Base-by-base conservation (phyloP, 2,113 vertebrate genomes). In the Rhea americana region DNA sequence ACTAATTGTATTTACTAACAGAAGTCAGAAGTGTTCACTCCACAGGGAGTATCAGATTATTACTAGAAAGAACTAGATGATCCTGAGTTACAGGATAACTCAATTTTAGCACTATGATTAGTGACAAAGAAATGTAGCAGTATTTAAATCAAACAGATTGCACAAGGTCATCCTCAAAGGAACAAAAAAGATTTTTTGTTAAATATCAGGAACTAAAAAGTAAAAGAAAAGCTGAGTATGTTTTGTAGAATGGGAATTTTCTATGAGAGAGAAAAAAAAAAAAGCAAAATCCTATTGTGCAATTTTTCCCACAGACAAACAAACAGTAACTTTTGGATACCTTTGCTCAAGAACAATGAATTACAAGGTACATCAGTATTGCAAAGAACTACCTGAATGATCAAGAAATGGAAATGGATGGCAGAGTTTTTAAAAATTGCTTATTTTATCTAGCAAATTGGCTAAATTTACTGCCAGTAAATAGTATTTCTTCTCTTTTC, bases 401-500 rank as follows among this genome's bases (percentile, higher is more conserved):
- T 66, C 76, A 55, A 74, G 77, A 39, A 83, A 41, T 11, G 6
- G 76, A 58, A 91, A 50, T 24, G 82, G 73, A 89, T n/a, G n/a
- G 45, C 15, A 32, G 81, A 45, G 81, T 41, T 30, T 53, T 63
- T 81, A 37, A 78, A 55, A 92, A 86, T 67, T 84, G 37, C 77
- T 92, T 75, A 62, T 74, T 94, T 90, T 84, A 51, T 77, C 56
- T 55, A 13, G 56, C 55, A 94, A 91, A 74, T 81, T 30, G 76
- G n/a, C 35, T 81, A 58, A 73, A 81, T 53, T 58, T 77, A 39
- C 12, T 81, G 73, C 35, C 86, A 90, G 35, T 9, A 77, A 73
- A 90, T 73, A 85, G 79, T 48, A 75, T 2, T 45, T 45, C 13
- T 45, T 45, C 43, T 45, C 43, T 45, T 45, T 45, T 45, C 43